Conservation (phyloP, 2,888 invertebrate genomes). For the Leptinotarsa haldemani region DNA sequence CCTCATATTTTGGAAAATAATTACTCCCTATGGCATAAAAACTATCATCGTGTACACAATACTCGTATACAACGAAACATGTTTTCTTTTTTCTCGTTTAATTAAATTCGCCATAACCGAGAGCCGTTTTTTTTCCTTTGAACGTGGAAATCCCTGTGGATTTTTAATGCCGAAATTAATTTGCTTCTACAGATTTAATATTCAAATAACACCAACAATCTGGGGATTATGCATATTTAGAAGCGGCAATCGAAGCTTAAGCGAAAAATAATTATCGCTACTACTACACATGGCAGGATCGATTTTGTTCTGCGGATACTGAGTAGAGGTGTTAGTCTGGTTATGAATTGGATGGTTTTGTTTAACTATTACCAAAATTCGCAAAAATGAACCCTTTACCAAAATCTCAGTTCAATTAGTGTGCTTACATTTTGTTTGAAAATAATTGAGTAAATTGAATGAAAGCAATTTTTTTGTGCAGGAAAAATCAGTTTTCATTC, state of each 20-base stretch:
- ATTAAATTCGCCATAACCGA: constrained; percentile 9
- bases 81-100: constrained; percentile 2
- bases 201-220: constrained; percentile 40
- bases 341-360: too few relatives aligned
- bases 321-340: background rate
- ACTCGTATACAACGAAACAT: background rate
- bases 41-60: background rate
- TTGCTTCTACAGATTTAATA: constrained; percentile 36
- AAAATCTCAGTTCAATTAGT: too few relatives aligned
- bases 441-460: too few relatives aligned
- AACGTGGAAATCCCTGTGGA: constrained; percentile 4
- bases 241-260: constrained; percentile 37
- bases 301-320: constrained; percentile 9
- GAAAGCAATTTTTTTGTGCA: too few relatives aligned
- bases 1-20: background rate
- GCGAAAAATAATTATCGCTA: constrained; percentile 38
- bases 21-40: background rate
- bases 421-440: too few relatives aligned
- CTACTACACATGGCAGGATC: background rate
- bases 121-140: background rate
- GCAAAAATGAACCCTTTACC: too few relatives aligned
- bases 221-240: constrained; percentile 36
- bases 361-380: too few relatives aligned
- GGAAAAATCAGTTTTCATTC: too few relatives aligned
- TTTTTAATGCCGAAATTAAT: constrained; percentile 38